Percentiles rank a stretch among this genome's conserved stretches.
Conservation (phyloP, 2,113 vertebrate species). For the Ceyx cyanopectus region DNA sequence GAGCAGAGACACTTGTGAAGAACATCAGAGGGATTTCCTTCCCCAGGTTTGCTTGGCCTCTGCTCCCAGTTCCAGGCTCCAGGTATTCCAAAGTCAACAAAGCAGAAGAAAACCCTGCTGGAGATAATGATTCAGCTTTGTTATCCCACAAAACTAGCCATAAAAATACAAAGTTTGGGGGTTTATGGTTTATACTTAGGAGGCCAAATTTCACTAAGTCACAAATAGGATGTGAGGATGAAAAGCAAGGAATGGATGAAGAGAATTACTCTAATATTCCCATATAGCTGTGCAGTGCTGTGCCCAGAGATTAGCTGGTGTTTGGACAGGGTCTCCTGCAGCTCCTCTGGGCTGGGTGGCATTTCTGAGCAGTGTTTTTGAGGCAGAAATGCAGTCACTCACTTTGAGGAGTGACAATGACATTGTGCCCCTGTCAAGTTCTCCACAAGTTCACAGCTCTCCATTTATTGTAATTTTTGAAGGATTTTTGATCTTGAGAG, state of each 20-base stretch:
- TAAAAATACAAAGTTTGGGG: background rate
- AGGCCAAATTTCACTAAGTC: background rate
- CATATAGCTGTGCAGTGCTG: background rate
- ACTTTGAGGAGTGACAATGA: background rate
- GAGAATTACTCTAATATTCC: background rate
- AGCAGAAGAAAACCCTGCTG: background rate
- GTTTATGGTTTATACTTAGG: background rate
- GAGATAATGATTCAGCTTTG: background rate
- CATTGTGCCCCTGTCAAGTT: background rate
- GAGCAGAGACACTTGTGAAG: background rate
- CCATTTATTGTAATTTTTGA: slow-evolving; percentile 28
- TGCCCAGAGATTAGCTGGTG: background rate
- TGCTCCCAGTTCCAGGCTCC: background rate
- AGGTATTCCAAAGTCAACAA: background rate
- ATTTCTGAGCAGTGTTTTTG: background rate
- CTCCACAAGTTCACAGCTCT: background rate
- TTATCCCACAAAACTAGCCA: background rate
- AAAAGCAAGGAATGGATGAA: background rate
- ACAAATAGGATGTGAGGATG: background rate
- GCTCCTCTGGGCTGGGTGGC: background rate
- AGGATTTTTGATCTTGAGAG: slow-evolving; percentile 56
- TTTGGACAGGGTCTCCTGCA: rapidly evolving
- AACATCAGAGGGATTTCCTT: too few relatives aligned
- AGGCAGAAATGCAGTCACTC: background rate
- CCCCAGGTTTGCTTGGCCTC: background rate